Evolutionary conservation across 1,140 invertebrate species (phyloP), one percentile per base, ranked within the genome.

Genomic region (Glomeris maerens): DNA sequence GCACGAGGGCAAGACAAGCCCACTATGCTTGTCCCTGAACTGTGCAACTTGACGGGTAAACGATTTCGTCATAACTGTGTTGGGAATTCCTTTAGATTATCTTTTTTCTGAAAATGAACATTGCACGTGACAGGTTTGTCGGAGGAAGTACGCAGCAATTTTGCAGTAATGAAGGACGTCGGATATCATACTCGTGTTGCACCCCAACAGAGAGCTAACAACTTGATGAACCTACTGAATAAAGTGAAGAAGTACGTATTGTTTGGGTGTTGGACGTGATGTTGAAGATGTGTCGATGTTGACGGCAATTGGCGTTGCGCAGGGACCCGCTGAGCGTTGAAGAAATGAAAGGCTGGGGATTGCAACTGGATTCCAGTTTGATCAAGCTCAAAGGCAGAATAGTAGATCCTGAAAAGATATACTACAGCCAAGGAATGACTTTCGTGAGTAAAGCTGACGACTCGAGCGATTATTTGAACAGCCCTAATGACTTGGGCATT

Each of bases 181-280:
- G 52, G 49, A 7, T 49, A 45, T 1, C 64, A 69, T 46, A 68
- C 68, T 3, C 55, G 70, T 17, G 64, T 73, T 7, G 62, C 60
- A 3, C 72, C 73, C 7, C 59, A 59, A 14, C 62, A 66, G 31
- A 46, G 62, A 14, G 54, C 63, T n/a, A 22, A 53, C n/a, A 40
- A 49, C 3, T 25, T 66, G 14, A 21, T 13, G 0, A 47, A 36
- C 2, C 65, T 64, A 44, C 53, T 50, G 49, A 45, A 31, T 14
- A 3, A 42, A 23, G 31, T 50, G 2, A 3, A 50, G 17, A 17
- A 21, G 40, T 42, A 42, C 17, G 4, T 5, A 5, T 42, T 7
- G 5, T 42, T n/a, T n/a, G n/a, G n/a, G n/a, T n/a, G n/a, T n/a
- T n/a, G n/a, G n/a, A n/a, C n/a, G n/a, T n/a, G n/a, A n/a, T n/a